A percentile compares a stretch with the other conserved stretches of the same genome.
Conservation (phyloP, 1,140 invertebrate genomes). For the Drosophila kepulauana region DNA sequence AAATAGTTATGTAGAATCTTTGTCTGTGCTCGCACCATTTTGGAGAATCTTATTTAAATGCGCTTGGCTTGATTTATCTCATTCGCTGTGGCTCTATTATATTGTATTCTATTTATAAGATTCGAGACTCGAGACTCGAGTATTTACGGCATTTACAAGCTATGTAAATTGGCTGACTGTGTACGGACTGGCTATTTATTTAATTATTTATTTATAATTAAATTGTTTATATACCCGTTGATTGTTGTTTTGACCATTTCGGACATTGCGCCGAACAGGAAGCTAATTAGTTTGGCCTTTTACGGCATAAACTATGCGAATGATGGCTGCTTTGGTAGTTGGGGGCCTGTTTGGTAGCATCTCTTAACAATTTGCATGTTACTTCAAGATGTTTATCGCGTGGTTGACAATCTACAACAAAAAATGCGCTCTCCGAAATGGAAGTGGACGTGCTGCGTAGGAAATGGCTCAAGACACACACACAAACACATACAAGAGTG, state of each 20-base stretch:
- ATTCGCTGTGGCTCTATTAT: conserved; percentile 2
- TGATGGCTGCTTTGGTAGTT: conserved; percentile 44
- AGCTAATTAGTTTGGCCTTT: conserved; percentile 78
- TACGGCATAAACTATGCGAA: conserved; percentile 76
- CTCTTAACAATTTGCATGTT: conserved; percentile 47
- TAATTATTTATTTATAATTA: conserved; percentile 83
- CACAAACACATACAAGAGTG: conserved; percentile 9
- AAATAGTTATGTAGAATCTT: conserved; percentile 7
- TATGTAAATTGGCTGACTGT: conserved; percentile 73
- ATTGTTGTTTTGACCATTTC: conserved; percentile 70
- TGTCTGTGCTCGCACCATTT: conserved; percentile 44
- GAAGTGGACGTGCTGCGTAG: conserved; percentile 39
- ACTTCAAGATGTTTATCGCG: conserved; percentile 42
- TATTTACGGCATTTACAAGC: conserved; percentile 62
- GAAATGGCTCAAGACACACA: conserved; percentile 38
- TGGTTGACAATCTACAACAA: conserved; percentile 40
- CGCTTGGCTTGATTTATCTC: conserved; percentile 68
- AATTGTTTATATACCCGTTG: conserved; percentile 70
- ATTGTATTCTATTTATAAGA: conserved; percentile 53
- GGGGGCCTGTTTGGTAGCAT: conserved; percentile 52
- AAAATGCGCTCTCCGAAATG: conserved; percentile 23
- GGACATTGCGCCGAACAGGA: conserved; percentile 54
- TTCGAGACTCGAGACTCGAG: not conserved
- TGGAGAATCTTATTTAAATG: conserved; percentile 64
- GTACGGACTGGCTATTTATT: conserved; percentile 66